Evolutionary conservation across 2,888 invertebrate genomes (phyloP), one percentile per base, ranked within the genome.

Genomic region (Andrena hattorfiana): DNA sequence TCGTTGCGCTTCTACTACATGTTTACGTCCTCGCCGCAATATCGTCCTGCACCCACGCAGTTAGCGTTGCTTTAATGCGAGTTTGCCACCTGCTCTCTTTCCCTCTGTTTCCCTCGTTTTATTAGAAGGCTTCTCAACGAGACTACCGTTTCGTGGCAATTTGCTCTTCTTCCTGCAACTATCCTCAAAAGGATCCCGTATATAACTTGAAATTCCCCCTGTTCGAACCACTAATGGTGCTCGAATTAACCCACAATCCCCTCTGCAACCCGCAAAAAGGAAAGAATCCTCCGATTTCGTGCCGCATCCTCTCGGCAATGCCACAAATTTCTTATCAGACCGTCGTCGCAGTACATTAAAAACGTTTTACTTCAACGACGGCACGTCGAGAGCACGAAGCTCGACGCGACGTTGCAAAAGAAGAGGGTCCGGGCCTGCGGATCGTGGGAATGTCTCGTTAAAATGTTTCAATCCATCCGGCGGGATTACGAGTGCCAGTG

Each of bases 111-210:
- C 26, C 51, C 54, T 30, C 4, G 20, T n/a, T 59, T 30, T 70
- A 6, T 54, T 2, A 62, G 66, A 20, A 35, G 26, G 28, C 28
- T 5, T 20, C 64, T 69, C 68, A 35, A 13, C 28, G 77, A 64
- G 49, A 82, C 62, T 56, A 49, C 42, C 62, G 10, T 48, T 60
- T 60, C 32, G 67, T 42, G 62, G 32, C 23, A 48, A 76, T 73
- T 66, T 48, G 13, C 35, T 56, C 35, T 23, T 42, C 13, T 20
- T 23, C 63, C 28, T 16, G 28, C 16, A 28, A 2, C 28, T 16
- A 4, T 4, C 26, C 16, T 7, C 16, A 10, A 13, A 16, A 6
- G 28, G 10, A 16, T 56, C 56, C n/a, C n/a, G 5, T 16, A 30
- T 28, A 16, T 10, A 28, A 28, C n/a, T 20, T 20, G n/a, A 28